These are phyloP conservation scores for Pelobates cultripes DNA, from an alignment of 2,797 vertebrate genomes.

Conservation along the genomic window DNA sequence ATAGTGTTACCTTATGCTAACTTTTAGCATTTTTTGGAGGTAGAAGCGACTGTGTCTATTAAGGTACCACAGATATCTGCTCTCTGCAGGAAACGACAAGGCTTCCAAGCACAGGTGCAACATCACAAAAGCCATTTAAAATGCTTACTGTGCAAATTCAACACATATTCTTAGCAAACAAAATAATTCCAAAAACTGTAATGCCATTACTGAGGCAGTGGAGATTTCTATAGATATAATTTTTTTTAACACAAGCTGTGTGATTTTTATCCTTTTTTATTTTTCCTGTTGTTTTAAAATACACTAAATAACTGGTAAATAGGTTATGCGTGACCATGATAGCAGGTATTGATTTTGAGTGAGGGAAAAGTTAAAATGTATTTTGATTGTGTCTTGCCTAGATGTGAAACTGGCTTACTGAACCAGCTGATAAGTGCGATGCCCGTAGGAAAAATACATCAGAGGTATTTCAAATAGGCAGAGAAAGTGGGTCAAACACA, in stretches of 20 bases:
- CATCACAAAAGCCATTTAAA: too few species aligned
- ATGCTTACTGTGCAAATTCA: too few species aligned
- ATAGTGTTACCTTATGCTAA: too few species aligned
- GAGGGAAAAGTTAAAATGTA: slow-evolving; percentile 28
- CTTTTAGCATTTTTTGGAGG: too few species aligned
- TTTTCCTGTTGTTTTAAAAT: neutral
- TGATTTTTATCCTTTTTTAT: too few species aligned
- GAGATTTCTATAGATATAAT: too few species aligned
- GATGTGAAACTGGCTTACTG: slow-evolving; percentile 21
- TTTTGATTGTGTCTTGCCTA: slow-evolving; percentile 12
- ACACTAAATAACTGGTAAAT: slow-evolving; percentile 23
- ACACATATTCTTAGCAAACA: neutral
- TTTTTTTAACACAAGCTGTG: too few species aligned
- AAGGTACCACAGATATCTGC: neutral
- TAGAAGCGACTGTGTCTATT: too few species aligned
- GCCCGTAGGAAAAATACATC: slow-evolving; percentile 43
- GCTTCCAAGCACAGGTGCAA: slow-evolving; percentile 12
- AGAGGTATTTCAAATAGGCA: slow-evolving; percentile 46
- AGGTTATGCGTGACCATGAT: slow-evolving; percentile 24
- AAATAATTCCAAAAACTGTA: slow-evolving; percentile 26
- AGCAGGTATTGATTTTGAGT: slow-evolving; percentile 8
- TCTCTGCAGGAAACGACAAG: neutral
- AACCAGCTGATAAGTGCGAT: slow-evolving; percentile 31
- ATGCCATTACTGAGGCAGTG: neutral
- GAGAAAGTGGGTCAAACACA: slow-evolving; percentile 42